phyloP scores from a whole-genome alignment of 2,888 invertebrate genomes.

The Dyspetes luteomarginatus region DNA sequence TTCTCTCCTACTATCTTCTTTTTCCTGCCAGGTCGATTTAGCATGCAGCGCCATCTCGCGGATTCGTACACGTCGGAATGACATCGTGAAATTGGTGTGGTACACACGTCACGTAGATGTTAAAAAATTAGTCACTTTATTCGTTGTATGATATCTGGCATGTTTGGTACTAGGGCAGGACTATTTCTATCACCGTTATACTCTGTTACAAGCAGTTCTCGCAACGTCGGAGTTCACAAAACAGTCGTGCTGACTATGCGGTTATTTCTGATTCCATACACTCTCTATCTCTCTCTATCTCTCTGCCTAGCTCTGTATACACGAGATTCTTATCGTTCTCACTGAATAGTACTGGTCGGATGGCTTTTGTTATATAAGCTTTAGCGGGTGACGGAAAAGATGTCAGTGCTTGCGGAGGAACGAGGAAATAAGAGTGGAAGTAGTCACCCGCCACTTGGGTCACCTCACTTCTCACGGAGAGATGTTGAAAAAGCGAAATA shows the following conservation, averaged over 20 bases:
- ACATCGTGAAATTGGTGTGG: slow-evolving; percentile 16
- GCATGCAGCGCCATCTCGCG: slow-evolving; percentile 23
- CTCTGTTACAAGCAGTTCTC: slow-evolving; percentile 31
- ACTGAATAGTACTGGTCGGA: slow-evolving; percentile 6
- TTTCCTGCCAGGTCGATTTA: not conserved
- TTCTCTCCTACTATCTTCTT: too few relatives aligned
- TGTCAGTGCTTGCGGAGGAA: slow-evolving; percentile 35
- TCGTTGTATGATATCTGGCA: slow-evolving; percentile 51
- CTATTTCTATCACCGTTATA: not conserved
- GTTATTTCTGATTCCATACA: slow-evolving; percentile 36
- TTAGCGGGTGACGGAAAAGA: slow-evolving; percentile 30
- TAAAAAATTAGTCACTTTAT: slow-evolving; percentile 59
- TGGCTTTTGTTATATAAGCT: slow-evolving; percentile 50
- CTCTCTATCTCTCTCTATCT: slow-evolving; percentile 6
- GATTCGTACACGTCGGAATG: slow-evolving; percentile 41
- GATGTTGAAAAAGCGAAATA: slow-evolving; percentile 52
- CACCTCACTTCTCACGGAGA: slow-evolving; percentile 50
- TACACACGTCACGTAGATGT: slow-evolving; percentile 55
- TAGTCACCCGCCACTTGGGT: slow-evolving; percentile 56
- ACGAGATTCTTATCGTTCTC: slow-evolving; percentile 33
- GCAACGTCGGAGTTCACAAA: slow-evolving; percentile 10
- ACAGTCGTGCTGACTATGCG: slow-evolving; percentile 13
- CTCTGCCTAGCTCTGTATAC: slow-evolving; percentile 17
- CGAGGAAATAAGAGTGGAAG: slow-evolving; percentile 62
- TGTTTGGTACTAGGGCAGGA: not conserved